Conservation (phyloP, 2,797 vertebrate genomes). For the Emys orbicularis region DNA sequence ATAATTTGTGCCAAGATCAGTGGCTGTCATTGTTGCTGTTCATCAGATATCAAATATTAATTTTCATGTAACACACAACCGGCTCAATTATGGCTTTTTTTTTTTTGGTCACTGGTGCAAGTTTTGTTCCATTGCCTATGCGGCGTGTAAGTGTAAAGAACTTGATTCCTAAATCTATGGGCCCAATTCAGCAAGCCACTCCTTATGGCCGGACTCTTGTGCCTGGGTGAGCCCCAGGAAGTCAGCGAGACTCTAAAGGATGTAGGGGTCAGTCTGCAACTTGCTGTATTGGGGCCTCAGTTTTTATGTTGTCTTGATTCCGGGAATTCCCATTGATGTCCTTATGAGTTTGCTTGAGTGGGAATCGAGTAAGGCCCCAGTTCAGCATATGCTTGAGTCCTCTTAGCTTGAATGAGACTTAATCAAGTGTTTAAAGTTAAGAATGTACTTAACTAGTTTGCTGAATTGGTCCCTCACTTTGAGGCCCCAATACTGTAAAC, state of each 20-base stretch:
- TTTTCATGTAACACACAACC: neutral
- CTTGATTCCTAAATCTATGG: neutral
- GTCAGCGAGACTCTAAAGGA: neutral
- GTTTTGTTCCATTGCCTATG: neutral
- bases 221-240: neutral
- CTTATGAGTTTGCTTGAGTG: neutral
- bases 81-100: neutral
- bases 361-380: neutral
- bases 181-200: neutral
- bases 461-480: neutral
- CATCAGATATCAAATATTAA: conserved; percentile 24
- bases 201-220: neutral
- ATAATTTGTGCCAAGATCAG: conserved; percentile 2
- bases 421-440: neutral
- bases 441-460: neutral
- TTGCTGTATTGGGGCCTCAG: neutral
- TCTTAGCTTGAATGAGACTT: neutral
- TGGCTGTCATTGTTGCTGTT: conserved; percentile 34
- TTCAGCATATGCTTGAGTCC: neutral
- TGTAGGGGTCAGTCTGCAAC: neutral
- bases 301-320: neutral
- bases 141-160: neutral
- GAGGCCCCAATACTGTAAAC: neutral
- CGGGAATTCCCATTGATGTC: neutral
- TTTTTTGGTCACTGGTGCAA: neutral